These are phyloP conservation scores for Homarus gammarus DNA, from an alignment of 2,888 invertebrate genomes.

Conservation along the genomic window DNA sequence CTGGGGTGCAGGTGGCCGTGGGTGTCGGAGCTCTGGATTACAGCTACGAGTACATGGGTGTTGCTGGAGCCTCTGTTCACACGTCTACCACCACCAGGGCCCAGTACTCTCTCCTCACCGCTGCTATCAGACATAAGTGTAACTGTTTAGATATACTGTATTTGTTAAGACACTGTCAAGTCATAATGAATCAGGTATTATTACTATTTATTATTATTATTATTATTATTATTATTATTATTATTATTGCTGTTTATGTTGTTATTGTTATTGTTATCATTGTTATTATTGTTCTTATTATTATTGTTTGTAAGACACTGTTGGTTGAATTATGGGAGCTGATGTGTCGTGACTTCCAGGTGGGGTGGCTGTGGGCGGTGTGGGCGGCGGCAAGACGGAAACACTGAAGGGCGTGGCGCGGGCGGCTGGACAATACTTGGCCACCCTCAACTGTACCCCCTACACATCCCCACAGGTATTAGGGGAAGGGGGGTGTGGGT, in stretches of 20 bases:
- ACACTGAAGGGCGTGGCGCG: constrained; percentile 45
- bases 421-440: constrained; percentile 51
- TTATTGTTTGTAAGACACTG: too few species aligned
- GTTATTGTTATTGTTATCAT: too few species aligned
- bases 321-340: too few species aligned
- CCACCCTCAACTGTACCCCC: constrained; percentile 51
- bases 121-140: constrained; percentile 49
- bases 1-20: constrained; percentile 41
- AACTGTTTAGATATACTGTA: too few species aligned
- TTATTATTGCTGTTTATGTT: too few species aligned
- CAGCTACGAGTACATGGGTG: constrained; percentile 63
- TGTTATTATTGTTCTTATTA: not conserved
- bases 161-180: too few species aligned
- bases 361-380: constrained; percentile 57
- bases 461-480: constrained; percentile 47
- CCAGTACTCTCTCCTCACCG: constrained; percentile 49
- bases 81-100: constrained; percentile 54
- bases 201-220: too few species aligned
- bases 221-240: not conserved
- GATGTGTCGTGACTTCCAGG: constrained; percentile 17
- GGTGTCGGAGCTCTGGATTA: constrained; percentile 55
- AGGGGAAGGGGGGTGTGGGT: too few species aligned
- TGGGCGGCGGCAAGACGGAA: constrained; percentile 59
- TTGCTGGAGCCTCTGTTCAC: constrained; percentile 28
- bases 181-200: too few species aligned